Evolutionary conservation across 2,113 vertebrate genomes (phyloP), one percentile per base, ranked within the genome.

Genomic region (Pontoporia blainvillei): DNA sequence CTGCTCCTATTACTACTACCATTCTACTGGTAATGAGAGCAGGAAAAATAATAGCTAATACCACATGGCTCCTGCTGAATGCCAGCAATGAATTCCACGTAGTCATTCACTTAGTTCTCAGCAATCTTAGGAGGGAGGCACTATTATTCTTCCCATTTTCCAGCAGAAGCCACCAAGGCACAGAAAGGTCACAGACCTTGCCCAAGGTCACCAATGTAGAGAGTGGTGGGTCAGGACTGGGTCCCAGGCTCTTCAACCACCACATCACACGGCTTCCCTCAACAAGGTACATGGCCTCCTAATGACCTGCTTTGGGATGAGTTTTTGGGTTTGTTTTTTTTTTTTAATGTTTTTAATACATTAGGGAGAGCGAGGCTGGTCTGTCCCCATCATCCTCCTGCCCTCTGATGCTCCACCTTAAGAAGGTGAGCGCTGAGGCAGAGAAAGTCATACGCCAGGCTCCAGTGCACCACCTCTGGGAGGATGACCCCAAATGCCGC

Each of bases 31-130:
- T 2, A 25, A 49, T 1, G 29, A 34, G 34, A n/a, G 25, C 27
- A 27, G 86, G 41, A 23, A 7, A 64, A 27, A 11, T 0, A 66
- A 31, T 0, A 49, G 57, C 72, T 39, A 10, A 14, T 4, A 12
- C 52, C 7, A 31, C 29, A 0, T 0, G 73, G 36, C 10, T 15
- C 23, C 62, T 2, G 3, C 14, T 2, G 7, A 0, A 4, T 0
- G 15, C 82, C 67, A 44, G 21, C 3, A 0, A 0, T 4, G 34
- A 81, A 12, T 1, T 4, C 29, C 31, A 27, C 14, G 39, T 0
- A 4, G 23, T 2, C n/a, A 34, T 2, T 75, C 62, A 12, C 67
- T 11, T 34, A 18, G 12, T 18, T 18, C 71, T 46, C 81, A 52
- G 1, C 81, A 34, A 2, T 8, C 82, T 57, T 11, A 25, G 52